Conservation (phyloP, 1,140 invertebrate species). For the Lamellibrachia luymesi region DNA sequence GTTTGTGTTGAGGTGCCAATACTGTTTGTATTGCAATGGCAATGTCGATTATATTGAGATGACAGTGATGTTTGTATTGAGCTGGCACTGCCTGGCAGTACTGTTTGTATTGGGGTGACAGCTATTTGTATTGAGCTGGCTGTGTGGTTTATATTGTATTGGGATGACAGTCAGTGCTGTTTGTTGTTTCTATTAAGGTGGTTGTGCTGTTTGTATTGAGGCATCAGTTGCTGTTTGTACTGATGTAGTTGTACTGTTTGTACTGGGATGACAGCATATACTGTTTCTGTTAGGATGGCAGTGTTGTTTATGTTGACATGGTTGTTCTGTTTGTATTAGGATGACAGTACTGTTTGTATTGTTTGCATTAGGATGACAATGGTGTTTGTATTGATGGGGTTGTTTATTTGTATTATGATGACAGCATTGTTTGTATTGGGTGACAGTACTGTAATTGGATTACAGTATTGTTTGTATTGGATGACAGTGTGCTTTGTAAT, state of each 20-base stretch:
- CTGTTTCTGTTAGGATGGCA: neutral
- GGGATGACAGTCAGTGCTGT: neutral
- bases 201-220: no score
- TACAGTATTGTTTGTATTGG: neutral
- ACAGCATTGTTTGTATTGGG: neutral
- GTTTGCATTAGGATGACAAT: neutral
- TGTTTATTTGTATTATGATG: neutral
- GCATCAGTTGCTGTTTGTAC: no score
- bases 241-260: no score
- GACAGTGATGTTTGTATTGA: neutral
- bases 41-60: neutral
- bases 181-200: neutral
- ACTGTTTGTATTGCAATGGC: neutral
- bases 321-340: neutral
- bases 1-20: neutral
- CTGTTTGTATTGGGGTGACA: neutral
- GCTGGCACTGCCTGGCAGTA: neutral
- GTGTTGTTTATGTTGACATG: neutral
- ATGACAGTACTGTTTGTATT: neutral
- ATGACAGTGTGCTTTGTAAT: neutral
- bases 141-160: neutral
- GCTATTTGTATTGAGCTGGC: neutral
- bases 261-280: neutral
- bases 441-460: neutral
- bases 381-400: neutral